Percentiles rank a stretch among this genome's conserved stretches.
phyloP scores from a whole-genome alignment of 1,140 invertebrate genomes.

The Globodera ellingtonae region DNA sequence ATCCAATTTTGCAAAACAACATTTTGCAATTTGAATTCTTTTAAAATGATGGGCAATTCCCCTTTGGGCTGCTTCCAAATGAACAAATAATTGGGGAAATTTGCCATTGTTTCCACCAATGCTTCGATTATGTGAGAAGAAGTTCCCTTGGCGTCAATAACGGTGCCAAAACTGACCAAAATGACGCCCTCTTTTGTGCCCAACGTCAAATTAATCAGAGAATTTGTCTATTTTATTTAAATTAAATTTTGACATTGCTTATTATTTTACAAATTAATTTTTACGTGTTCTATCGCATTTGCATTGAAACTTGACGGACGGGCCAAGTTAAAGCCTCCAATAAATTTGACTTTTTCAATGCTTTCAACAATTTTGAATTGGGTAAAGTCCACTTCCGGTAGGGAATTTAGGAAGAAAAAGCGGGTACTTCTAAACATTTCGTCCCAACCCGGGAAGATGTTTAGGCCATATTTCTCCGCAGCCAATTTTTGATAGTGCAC shows the following conservation, averaged over 20 bases:
- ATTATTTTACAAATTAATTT: no score
- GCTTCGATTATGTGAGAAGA: background rate
- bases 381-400: background rate
- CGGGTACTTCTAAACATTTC: background rate
- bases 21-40: no score
- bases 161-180: no score
- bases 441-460: background rate
- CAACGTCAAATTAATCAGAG: no score
- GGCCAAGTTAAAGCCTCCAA: no score
- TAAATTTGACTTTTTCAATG: no score
- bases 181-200: no score
- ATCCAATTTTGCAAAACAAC: constrained; percentile 4
- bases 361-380: background rate
- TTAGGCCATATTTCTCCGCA: background rate
- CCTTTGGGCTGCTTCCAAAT: background rate
- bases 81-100: constrained; percentile 44
- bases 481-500: background rate
- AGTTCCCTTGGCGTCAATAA: background rate
- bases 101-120: constrained; percentile 38
- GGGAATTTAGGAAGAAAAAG: background rate
- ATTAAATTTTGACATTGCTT: background rate
- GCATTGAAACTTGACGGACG: background rate
- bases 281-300: background rate
- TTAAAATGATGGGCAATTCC: no score
- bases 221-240: no score